A percentile compares a stretch with the other conserved stretches of the same genome.
Evolutionary conservation across 30 jellyfish, hydroid and myxozoan species (phyloP).

Genomic region (Phacellophora camtschatica): DNA sequence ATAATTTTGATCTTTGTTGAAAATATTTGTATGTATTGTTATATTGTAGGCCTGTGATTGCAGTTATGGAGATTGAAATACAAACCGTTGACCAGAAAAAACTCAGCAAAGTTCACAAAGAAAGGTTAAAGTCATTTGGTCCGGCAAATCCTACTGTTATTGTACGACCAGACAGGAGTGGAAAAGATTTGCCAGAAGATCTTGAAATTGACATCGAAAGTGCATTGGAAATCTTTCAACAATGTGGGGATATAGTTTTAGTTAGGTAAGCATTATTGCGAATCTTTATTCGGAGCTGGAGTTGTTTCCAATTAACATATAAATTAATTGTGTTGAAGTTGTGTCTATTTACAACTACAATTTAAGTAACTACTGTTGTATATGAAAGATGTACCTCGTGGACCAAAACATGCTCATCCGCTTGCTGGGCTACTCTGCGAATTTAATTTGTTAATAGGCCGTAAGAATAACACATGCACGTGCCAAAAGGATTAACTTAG

Average conservation of each 20-base stretch:
- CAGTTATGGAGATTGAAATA: constrained; percentile 79
- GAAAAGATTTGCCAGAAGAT: constrained; percentile 65
- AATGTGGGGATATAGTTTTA: constrained; percentile 76
- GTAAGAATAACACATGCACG: too few relatives aligned
- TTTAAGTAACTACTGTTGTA: too few relatives aligned
- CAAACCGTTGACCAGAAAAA: constrained; percentile 60
- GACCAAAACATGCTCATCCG: too few relatives aligned
- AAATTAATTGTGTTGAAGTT: too few relatives aligned
- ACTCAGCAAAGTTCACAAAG: constrained; percentile 69
- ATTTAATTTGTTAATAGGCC: too few relatives aligned
- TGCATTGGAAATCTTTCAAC: constrained; percentile 58
- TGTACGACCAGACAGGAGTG: constrained; percentile 41
- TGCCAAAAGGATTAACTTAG: too few relatives aligned
- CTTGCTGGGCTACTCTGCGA: too few relatives aligned
- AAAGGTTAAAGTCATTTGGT: constrained; percentile 68
- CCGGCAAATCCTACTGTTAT: constrained; percentile 93
- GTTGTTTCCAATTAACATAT: too few relatives aligned
- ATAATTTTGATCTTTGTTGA: background rate
- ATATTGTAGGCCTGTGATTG: constrained; percentile 99
- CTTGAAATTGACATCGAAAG: constrained; percentile 69
- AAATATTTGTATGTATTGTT: background rate
- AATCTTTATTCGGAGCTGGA: too few relatives aligned
- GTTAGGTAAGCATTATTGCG: constrained; percentile 66
- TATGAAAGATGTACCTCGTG: too few relatives aligned
- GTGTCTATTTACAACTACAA: too few relatives aligned